These are phyloP conservation scores for Atherix ibis DNA, from an alignment of 2,888 invertebrate species.

Conservation along the genomic window DNA sequence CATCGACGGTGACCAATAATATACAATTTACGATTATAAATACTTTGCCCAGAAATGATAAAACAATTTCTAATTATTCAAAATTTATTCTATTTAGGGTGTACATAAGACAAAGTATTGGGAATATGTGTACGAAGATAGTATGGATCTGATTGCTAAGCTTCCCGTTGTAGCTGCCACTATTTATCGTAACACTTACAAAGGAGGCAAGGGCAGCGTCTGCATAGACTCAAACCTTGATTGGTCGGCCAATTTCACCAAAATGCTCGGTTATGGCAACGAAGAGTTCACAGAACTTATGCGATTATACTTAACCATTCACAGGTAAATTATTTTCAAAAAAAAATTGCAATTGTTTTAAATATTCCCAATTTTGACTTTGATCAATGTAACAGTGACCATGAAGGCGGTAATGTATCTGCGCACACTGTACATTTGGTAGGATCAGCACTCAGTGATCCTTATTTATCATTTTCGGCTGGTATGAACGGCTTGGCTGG, in stretches of 20 bases:
- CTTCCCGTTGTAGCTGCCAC: slow-evolving; percentile 72
- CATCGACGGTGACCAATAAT: not conserved
- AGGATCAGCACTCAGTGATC: slow-evolving; percentile 73
- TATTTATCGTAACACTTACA: slow-evolving; percentile 67
- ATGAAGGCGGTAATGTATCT: slow-evolving; percentile 82
- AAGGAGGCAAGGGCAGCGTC: slow-evolving; percentile 49
- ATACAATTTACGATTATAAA: not conserved
- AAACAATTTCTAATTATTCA: slow-evolving; percentile 2
- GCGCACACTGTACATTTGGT: slow-evolving; percentile 81
- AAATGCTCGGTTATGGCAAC: slow-evolving; percentile 66
- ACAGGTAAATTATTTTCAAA: slow-evolving; percentile 31
- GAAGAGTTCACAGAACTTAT: slow-evolving; percentile 62
- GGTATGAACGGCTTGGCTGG: slow-evolving; percentile 80
- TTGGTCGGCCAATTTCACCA: slow-evolving; percentile 71
- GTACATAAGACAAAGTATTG: slow-evolving; percentile 63
- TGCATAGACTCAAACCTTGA: slow-evolving; percentile 62
- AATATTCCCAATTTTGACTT: too few species aligned
- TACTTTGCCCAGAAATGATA: not conserved
- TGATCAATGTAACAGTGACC: slow-evolving; percentile 37
- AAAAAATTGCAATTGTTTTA: not conserved
- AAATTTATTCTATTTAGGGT: slow-evolving; percentile 29
- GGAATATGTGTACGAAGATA: slow-evolving; percentile 66
- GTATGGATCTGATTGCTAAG: slow-evolving; percentile 78
- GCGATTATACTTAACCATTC: slow-evolving; percentile 72
- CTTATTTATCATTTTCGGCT: slow-evolving; percentile 70